Conservation (phyloP, 2,888 invertebrate species). For the Muschampia staudingeri region DNA sequence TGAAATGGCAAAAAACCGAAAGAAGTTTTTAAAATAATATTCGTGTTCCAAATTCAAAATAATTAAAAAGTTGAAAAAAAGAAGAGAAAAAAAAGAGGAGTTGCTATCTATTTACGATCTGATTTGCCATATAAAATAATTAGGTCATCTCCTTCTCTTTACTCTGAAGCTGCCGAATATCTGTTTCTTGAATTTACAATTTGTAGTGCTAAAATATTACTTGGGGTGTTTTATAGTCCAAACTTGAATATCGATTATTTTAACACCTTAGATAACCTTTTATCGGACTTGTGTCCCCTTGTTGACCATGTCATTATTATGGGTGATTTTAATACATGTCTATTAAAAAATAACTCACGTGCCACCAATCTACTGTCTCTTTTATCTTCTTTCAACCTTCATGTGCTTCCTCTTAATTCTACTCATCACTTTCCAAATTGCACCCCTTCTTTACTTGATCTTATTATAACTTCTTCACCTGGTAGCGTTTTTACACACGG, state of each 20-base stretch:
- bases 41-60: no score
- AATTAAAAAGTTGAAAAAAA: no score
- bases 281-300: no score
- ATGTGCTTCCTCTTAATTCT: neutral
- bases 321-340: no score
- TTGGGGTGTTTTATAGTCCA: neutral
- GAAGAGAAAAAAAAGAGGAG: no score
- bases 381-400: neutral
- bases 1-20: no score
- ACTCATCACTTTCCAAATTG: slow-evolving; percentile 6
- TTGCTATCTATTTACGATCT: no score
- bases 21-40: no score
- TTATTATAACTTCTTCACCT: neutral
- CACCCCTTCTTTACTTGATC: neutral
- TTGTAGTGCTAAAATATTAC: neutral
- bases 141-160: neutral
- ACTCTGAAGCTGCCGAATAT: neutral
- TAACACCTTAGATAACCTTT: no score
- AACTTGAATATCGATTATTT: neutral
- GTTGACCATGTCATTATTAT: no score
- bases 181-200: neutral
- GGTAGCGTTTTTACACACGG: neutral
- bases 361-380: no score
- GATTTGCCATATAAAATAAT: neutral
- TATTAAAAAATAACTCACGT: no score